A percentile compares a stretch with the other conserved stretches of the same genome.
These are phyloP conservation scores for Echeneis naucrates DNA, from an alignment of 2,797 vertebrate species.

Conservation along the genomic window DNA sequence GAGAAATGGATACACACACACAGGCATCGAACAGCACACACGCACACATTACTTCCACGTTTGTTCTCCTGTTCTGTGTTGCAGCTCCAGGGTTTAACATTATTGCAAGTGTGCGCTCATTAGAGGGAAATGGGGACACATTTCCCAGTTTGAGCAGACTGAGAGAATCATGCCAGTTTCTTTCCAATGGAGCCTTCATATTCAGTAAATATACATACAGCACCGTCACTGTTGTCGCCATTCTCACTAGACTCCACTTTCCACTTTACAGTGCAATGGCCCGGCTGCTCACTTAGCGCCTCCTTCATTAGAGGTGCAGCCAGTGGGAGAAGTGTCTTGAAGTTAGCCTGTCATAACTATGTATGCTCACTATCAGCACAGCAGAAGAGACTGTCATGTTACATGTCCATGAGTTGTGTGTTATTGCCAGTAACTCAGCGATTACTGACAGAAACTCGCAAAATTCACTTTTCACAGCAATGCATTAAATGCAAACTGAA, in stretches of 20 bases:
- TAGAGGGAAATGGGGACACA: conserved; percentile 37
- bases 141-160: conserved; percentile 38
- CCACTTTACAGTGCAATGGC: conserved; percentile 48
- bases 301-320: conserved; percentile 58
- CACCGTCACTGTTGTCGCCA: conserved; percentile 14
- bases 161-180: conserved; percentile 10
- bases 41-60: neutral
- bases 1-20: conserved; percentile 21
- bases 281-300: conserved; percentile 31
- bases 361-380: conserved; percentile 28
- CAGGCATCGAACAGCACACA: neutral
- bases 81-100: conserved; percentile 48
- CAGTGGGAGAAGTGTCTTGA: conserved; percentile 32
- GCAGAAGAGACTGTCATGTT: conserved; percentile 40
- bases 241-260: conserved; percentile 2
- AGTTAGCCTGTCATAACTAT: conserved; percentile 41
- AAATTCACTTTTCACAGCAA: conserved; percentile 13
- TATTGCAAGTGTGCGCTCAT: conserved; percentile 54
- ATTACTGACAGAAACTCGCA: conserved; percentile 31
- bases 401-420: conserved; percentile 26
- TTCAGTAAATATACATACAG: conserved; percentile 20
- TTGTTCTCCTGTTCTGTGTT: neutral
- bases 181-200: conserved; percentile 21
- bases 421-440: conserved; percentile 15
- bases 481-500: too few relatives aligned